A percentile compares a stretch with the other conserved stretches of the same genome.
Conservation (phyloP, 2,797 vertebrate genomes). For the Calcarius lapponicus region DNA sequence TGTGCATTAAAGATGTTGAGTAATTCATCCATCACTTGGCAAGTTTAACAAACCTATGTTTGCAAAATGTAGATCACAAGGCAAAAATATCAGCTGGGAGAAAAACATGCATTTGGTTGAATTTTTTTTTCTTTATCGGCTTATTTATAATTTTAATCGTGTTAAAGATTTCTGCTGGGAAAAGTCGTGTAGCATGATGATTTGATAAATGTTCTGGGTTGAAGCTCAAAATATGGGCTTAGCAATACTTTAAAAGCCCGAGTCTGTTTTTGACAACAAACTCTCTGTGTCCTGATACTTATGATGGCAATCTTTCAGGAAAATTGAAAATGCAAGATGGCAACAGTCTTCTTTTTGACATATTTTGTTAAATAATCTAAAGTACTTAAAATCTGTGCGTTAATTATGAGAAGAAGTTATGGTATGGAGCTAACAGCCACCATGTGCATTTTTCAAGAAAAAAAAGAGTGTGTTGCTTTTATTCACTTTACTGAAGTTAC, state of each 20-base stretch:
- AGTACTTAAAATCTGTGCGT: not conserved
- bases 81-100: not conserved
- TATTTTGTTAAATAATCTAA: not conserved
- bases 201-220: not conserved
- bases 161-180: not conserved
- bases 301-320: not conserved
- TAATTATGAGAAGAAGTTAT: not conserved
- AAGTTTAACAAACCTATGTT: not conserved
- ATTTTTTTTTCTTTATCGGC: not conserved
- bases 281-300: not conserved
- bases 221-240: not conserved
- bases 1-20: not conserved
- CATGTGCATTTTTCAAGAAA: not conserved
- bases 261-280: not conserved
- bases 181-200: not conserved
- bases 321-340: not conserved
- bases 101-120: not conserved
- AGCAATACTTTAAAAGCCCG: not conserved
- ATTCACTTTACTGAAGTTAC: not conserved
- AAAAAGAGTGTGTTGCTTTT: not conserved
- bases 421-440: not conserved
- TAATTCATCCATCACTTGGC: constrained; percentile 12
- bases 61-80: constrained; percentile 1
- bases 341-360: not conserved
- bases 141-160: not conserved